Evolutionary conservation across 2,113 vertebrate genomes (phyloP).

Genomic region (Uria aalge): DNA sequence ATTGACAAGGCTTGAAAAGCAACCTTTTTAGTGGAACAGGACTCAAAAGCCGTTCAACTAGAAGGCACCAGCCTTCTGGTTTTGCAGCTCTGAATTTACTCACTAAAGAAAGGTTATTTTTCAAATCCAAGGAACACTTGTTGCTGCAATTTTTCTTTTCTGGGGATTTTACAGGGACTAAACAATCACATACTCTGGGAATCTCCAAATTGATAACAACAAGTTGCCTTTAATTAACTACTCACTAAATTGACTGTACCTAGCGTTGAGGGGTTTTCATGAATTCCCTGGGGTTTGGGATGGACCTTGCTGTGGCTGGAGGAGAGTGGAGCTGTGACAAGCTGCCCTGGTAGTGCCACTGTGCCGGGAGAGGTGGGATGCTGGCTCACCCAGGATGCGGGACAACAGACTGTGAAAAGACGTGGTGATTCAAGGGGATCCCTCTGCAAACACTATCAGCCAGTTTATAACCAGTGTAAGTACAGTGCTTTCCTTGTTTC

Average conservation of each 20-base stretch:
- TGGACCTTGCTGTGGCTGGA: not conserved
- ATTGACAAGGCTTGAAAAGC: not conserved
- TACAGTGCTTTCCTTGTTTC: not conserved
- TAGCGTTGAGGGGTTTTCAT: not conserved
- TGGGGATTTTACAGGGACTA: not conserved
- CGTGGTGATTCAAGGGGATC: not conserved
- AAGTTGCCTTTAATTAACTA: not conserved
- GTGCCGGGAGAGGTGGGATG: not conserved
- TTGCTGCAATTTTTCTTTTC: not conserved
- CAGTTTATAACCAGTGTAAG: not conserved
- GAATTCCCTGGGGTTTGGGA: not conserved
- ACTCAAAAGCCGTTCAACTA: not conserved
- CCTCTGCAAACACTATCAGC: not conserved
- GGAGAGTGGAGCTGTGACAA: rapidly evolving
- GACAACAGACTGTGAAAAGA: not conserved
- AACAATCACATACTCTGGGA: not conserved
- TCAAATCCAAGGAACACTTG: not conserved
- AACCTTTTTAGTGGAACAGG: not conserved
- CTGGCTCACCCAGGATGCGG: not conserved
- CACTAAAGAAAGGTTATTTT: not conserved
- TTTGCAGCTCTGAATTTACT: not conserved
- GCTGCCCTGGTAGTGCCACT: not conserved
- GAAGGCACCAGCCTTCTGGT: not conserved
- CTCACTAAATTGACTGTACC: not conserved
- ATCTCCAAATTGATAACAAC: not conserved